These are phyloP conservation scores for Gadus chalcogrammus DNA, from an alignment of 2,113 vertebrate genomes.

Conservation along the genomic window DNA sequence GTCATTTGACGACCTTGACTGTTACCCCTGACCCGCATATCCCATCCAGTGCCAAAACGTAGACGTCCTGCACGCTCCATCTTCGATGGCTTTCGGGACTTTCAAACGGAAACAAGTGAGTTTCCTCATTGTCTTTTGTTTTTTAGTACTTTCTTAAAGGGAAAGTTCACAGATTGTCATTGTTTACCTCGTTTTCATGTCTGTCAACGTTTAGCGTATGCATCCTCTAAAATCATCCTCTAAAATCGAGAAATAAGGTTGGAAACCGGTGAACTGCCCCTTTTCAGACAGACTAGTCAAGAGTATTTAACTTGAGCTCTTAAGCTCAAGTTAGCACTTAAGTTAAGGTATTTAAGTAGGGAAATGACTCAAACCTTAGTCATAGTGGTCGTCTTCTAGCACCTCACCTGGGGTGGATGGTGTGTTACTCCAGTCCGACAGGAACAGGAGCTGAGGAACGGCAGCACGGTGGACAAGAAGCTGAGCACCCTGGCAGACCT, in stretches of 20 bases:
- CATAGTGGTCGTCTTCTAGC: neutral
- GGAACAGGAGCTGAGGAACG: slow-evolving; percentile 96
- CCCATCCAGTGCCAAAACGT: slow-evolving; percentile 91
- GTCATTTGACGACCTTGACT: neutral
- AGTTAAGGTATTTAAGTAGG: too few species aligned
- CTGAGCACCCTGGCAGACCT: slow-evolving; percentile 96
- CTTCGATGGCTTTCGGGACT: slow-evolving; percentile 98
- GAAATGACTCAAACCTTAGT: too few species aligned
- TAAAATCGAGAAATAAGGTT: too few species aligned
- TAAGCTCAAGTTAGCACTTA: too few species aligned
- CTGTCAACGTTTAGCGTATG: too few species aligned
- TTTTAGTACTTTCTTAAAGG: neutral
- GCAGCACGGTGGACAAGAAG: slow-evolving; percentile 96
- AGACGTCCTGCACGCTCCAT: slow-evolving; percentile 94
- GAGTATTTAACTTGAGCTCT: neutral
- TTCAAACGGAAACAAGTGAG: slow-evolving; percentile 98
- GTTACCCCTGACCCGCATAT: slow-evolving; percentile 4
- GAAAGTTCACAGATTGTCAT: too few species aligned
- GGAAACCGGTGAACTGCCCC: too few species aligned
- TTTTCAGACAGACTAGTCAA: too few species aligned
- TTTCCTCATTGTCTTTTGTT: neutral
- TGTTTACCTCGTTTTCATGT: too few species aligned
- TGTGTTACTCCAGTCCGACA: slow-evolving; percentile 82
- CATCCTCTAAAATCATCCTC: too few species aligned
- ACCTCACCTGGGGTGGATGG: neutral